Conservation (phyloP, 2,113 vertebrate species). For the Okapia johnstoni region DNA sequence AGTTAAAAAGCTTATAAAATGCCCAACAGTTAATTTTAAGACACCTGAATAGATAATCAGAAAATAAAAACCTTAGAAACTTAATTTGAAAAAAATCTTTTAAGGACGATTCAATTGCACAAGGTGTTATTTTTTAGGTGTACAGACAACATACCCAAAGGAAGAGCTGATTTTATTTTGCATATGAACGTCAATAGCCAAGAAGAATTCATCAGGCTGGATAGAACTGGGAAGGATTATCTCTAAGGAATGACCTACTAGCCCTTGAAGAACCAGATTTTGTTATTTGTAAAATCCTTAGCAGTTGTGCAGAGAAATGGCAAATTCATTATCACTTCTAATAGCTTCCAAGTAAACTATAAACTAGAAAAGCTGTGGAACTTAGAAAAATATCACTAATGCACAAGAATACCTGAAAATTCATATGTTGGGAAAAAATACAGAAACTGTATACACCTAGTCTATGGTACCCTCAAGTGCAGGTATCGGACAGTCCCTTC, state of each 20-base stretch:
- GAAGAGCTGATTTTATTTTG: not conserved
- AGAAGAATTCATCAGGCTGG: not conserved
- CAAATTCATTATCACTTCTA: slow-evolving; percentile 79
- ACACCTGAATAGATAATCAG: not conserved
- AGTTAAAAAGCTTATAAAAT: not conserved
- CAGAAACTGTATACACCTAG: slow-evolving; percentile 43
- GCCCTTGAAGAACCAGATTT: not conserved
- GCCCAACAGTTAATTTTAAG: not conserved
- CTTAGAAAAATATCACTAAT: slow-evolving; percentile 61
- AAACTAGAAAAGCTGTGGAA: slow-evolving; percentile 73
- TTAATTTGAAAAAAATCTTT: not conserved
- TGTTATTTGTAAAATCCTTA: not conserved
- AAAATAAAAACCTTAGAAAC: not conserved
- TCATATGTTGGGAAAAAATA: slow-evolving; percentile 54
- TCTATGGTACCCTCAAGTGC: not conserved
- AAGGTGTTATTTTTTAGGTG: not conserved
- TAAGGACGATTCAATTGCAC: not conserved
- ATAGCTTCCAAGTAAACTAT: slow-evolving; percentile 78
- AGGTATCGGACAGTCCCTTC: not conserved
- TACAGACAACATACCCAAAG: not conserved
- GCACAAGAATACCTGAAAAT: slow-evolving; percentile 63
- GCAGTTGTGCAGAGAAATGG: slow-evolving; percentile 61
- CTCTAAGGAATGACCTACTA: not conserved
- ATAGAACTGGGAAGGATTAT: not conserved
- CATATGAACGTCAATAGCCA: not conserved